Evolutionary conservation across 2,113 vertebrate genomes (phyloP), one percentile per base, ranked within the genome.

Genomic region (Archilochus colubris): DNA sequence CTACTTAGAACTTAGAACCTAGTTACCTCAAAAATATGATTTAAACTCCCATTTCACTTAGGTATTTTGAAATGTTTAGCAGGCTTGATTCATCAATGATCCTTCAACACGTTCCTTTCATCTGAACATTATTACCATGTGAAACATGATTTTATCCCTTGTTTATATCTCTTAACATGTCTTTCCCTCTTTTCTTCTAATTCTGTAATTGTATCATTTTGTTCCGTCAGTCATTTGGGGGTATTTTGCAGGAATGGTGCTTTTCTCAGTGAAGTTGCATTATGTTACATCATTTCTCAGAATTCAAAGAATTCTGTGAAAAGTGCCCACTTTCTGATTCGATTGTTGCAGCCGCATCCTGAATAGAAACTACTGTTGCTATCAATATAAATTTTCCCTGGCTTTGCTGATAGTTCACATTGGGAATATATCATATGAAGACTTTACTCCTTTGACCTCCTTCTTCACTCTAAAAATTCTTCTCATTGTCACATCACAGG

Each of bases 111-210:
- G 64, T 63, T 81, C 44, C 44, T 94, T 90, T 90, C 82, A 91
- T 89, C 85, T 91, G 95, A 95, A 93, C 82, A 66, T 80, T 88
- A 92, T 94, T 91, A 83, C 38, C 43, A 55, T 19, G 33, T 81
- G 82, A 88, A 95, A 96, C 59, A 88, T 62, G 13, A 94, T 86
- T 96, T 93, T 91, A 44, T 76, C 36, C 27, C 77, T 93, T 93
- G 79, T 95, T 96, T 95, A 78, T 95, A 90, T 75, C 57, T 95
- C 61, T 92, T 93, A 89, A 75, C 58, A 91, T 91, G 72, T 91
- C 36, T 53, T 93, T 88, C 82, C 73, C 64, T 82, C 84, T 89
- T 40, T 22, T 82, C 48, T 89, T 93, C 82, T 95, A 96, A 95
- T 93, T 97, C 69, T 86, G 88, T 86, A 94, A 89, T 88, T 74